Base-by-base conservation (phyloP, 2,888 invertebrate genomes). In the Pilophorus perplexus region DNA sequence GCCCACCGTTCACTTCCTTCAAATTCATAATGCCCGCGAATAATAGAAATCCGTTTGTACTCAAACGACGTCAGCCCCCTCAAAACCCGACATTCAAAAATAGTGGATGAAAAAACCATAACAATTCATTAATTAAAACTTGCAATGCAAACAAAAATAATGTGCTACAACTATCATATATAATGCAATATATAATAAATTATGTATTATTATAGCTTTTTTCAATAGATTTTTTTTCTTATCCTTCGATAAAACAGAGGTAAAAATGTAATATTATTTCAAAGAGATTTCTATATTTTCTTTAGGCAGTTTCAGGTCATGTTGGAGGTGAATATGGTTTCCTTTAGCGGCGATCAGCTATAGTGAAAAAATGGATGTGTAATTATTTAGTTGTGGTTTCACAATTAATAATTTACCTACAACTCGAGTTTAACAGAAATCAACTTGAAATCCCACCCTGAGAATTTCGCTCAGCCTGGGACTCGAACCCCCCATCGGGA, bases 101-200 rank as follows among this genome's bases (percentile, higher is more conserved):
- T 33, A 6, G 33, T 8, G 12, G 25, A 25, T 1, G n/a, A 50
- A 25, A 50, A 50, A 50, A 50, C 25, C 20, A 48, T 33, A 8
- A 8, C 6, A 23, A 22, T 48, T 25, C 22, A n/a, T 50, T 22
- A 25, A 50, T 25, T 50, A 14, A 23, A 25, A 25, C 3, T 28
- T 28, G 48, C 23, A 22, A 48, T n/a, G 3, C 12, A 28, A 52
- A 52, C 52, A 1, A 52, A 25, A 23, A 8, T n/a, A n/a, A 52
- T 16, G 52, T 52, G 52, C 52, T 52, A 52, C 28, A 28, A 25
- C 52, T 52, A 52, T 52, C n/a, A 52, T 52, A 28, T 25, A 52
- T 28, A 52, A 52, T 52, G 5, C 52, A 28, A 28, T 52, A 52
- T 25, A 52, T 52, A 52, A 50, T 48, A n/a, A 48, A 16, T 50